These are phyloP conservation scores for Columba guinea DNA, from an alignment of 2,797 vertebrate species.

Conservation along the genomic window DNA sequence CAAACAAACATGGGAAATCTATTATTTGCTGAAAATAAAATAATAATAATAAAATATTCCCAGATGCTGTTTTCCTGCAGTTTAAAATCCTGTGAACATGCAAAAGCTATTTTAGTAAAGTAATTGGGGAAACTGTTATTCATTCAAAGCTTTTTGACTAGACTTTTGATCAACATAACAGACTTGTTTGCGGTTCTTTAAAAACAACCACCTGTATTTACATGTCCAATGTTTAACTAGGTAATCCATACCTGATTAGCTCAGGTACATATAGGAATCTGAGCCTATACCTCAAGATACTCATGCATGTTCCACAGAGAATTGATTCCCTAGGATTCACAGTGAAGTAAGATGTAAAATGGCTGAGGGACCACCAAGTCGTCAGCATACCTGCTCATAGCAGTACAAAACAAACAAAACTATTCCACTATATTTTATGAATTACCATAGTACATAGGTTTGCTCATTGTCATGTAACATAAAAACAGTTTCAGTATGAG, in stretches of 20 bases:
- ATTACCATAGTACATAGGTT: background rate
- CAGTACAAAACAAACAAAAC: background rate
- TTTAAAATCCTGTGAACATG: background rate
- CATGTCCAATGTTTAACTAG: background rate
- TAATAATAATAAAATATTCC: background rate
- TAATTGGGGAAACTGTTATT: background rate
- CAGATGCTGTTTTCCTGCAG: background rate
- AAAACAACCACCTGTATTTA: background rate
- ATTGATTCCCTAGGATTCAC: background rate
- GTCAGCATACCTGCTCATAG: fast-evolving
- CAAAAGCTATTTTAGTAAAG: background rate
- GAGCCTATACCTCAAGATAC: background rate
- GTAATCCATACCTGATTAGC: background rate
- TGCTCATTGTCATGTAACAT: background rate
- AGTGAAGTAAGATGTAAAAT: background rate
- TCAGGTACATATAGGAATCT: background rate
- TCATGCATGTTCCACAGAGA: background rate
- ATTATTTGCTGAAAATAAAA: background rate
- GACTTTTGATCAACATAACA: background rate
- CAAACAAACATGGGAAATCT: background rate
- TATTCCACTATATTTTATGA: background rate
- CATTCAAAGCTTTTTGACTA: background rate
- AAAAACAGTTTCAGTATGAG: background rate
- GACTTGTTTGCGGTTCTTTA: background rate
- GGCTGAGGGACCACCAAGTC: background rate